Conservation (phyloP, 2,113 vertebrate genomes). For the Progne subis region DNA sequence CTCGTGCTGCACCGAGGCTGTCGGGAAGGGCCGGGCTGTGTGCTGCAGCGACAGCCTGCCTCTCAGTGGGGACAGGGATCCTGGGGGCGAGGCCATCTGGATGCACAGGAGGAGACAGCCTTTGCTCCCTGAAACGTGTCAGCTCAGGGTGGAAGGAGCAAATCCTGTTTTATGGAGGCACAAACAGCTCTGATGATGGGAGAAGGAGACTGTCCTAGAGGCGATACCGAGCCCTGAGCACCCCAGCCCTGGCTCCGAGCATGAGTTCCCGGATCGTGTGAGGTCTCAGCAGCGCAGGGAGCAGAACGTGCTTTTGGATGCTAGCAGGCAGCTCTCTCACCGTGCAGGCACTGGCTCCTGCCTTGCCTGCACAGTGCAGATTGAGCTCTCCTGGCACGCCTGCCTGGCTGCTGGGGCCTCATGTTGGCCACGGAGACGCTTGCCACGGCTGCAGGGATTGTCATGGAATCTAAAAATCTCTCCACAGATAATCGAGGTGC, state of each 20-base stretch:
- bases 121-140: not conserved
- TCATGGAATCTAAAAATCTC: not conserved
- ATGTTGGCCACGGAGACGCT: not conserved
- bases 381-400: not conserved
- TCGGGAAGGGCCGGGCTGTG: not conserved
- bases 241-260: not conserved
- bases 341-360: not conserved
- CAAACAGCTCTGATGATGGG: accelerated
- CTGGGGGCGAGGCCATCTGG: slow-evolving; percentile 21
- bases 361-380: not conserved
- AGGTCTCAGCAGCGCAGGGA: not conserved
- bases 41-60: slow-evolving; percentile 24
- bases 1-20: not conserved
- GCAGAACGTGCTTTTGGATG: not conserved
- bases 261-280: accelerated
- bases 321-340: accelerated
- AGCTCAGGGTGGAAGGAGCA: not conserved
- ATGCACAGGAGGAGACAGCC: not conserved
- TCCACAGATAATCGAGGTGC: not conserved
- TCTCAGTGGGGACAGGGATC: not conserved
- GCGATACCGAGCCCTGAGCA: not conserved
- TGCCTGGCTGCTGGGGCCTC: not conserved
- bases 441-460: not conserved
- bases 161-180: not conserved
- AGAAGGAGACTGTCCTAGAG: not conserved